phyloP scores from a whole-genome alignment of 2,888 invertebrate species.

The Diaperis boleti region DNA sequence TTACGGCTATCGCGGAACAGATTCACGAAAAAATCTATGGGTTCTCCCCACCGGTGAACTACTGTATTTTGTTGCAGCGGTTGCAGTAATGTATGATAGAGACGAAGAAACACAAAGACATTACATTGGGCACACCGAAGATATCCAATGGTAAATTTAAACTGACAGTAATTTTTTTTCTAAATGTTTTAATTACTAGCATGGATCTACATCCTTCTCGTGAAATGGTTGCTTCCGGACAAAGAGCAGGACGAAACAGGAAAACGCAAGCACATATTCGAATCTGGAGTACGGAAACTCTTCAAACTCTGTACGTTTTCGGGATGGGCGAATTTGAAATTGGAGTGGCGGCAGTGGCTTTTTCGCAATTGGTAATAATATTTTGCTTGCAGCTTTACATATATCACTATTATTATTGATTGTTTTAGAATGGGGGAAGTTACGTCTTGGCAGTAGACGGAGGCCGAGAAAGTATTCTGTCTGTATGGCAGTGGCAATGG shows the following conservation, averaged over 20 bases:
- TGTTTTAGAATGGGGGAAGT: conserved; percentile 85
- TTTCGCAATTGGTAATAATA: conserved; percentile 81
- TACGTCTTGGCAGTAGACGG: conserved; percentile 91
- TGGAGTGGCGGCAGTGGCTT: conserved; percentile 89
- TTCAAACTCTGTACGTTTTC: conserved; percentile 90
- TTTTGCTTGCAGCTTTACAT: background rate
- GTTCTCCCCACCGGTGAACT: conserved; percentile 94
- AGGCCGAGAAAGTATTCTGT: conserved; percentile 88
- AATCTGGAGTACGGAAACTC: conserved; percentile 91
- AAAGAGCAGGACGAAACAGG: conserved; percentile 84
- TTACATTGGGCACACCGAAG: conserved; percentile 92
- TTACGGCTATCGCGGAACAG: conserved; percentile 94
- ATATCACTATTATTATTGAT: conserved; percentile 6
- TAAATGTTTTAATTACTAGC: conserved; percentile 65
- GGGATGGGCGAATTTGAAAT: conserved; percentile 92
- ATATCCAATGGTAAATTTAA: conserved; percentile 83
- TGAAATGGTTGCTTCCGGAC: conserved; percentile 91
- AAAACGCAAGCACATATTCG: conserved; percentile 91
- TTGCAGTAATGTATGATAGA: conserved; percentile 88
- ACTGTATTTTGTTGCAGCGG: conserved; percentile 92
- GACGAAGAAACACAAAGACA: conserved; percentile 90
- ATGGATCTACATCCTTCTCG: conserved; percentile 91
- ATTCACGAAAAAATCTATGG: conserved; percentile 91
- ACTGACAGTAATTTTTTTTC: background rate
- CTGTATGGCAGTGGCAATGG: conserved; percentile 97